Conservation (phyloP, 2,113 vertebrate genomes). For the Thalassarche chlororhynchos region DNA sequence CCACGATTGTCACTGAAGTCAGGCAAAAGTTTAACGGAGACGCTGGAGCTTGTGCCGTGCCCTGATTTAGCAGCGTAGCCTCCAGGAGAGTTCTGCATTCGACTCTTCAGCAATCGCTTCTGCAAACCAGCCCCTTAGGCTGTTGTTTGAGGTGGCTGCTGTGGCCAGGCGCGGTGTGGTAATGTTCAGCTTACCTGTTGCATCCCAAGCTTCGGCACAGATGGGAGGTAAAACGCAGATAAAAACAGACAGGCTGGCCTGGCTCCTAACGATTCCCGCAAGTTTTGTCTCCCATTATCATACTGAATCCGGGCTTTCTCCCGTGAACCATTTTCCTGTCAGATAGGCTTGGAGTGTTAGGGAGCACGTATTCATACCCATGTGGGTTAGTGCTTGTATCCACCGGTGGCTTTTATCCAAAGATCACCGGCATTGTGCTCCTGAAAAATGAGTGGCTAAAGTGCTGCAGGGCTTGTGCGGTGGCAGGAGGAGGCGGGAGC, state of each 20-base stretch:
- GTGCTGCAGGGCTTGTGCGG: background rate
- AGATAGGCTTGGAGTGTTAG: background rate
- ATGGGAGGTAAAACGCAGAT: rapidly evolving
- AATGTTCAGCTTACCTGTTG: background rate
- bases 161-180: background rate
- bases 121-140: background rate
- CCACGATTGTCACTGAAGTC: background rate
- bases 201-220: rapidly evolving
- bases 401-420: background rate
- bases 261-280: background rate
- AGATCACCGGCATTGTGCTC: background rate
- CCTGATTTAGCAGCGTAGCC: background rate
- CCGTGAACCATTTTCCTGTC: background rate
- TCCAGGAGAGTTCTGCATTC: background rate
- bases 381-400: background rate
- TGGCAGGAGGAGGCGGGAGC: background rate
- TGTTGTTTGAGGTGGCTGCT: background rate
- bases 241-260: background rate
- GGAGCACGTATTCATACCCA: background rate
- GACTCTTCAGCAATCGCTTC: background rate
- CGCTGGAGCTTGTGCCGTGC: background rate
- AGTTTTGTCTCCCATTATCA: background rate
- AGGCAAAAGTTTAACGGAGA: background rate
- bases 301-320: background rate
- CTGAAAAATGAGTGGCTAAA: background rate